Evolutionary conservation across 2,797 vertebrate genomes (phyloP).

Genomic region (Brotula barbata): DNA sequence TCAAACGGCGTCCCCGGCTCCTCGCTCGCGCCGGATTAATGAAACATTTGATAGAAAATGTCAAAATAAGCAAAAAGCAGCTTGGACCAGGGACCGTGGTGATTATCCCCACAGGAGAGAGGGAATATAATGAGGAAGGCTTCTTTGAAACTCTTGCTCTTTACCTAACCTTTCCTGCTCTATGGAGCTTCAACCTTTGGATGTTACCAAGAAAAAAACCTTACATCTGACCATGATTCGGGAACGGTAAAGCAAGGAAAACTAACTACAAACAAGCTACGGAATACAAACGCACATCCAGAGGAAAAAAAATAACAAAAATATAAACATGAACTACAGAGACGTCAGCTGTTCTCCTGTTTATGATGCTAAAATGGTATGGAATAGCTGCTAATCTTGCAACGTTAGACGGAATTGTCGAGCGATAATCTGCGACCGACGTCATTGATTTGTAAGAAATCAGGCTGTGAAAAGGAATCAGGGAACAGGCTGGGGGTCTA

Average conservation of each 20-base stretch:
- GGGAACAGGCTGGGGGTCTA: too few relatives aligned
- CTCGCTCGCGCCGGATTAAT: conserved; percentile 63
- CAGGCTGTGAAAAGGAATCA: too few relatives aligned
- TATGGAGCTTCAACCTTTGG: neutral
- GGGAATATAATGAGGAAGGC: conserved; percentile 24
- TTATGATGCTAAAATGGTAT: too few relatives aligned
- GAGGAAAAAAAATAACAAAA: too few relatives aligned
- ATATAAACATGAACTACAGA: too few relatives aligned
- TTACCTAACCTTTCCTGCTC: neutral
- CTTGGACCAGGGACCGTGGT: conserved; percentile 33
- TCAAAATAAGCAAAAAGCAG: conserved; percentile 61
- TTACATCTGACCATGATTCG: neutral
- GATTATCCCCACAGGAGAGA: conserved; percentile 39
- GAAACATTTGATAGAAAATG: conserved; percentile 63
- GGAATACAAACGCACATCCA: too few relatives aligned
- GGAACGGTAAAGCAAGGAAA: conserved; percentile 4
- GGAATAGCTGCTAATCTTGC: too few relatives aligned
- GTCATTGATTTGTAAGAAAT: too few relatives aligned
- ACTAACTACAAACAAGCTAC: too few relatives aligned
- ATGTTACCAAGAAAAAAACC: conserved; percentile 7
- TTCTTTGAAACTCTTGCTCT: neutral
- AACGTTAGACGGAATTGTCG: too few relatives aligned
- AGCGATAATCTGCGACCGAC: too few relatives aligned
- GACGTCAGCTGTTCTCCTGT: too few relatives aligned
- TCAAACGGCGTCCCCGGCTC: conserved; percentile 62